Conservation (phyloP, 2,113 vertebrate species). For the Cyprinus carpio region DNA sequence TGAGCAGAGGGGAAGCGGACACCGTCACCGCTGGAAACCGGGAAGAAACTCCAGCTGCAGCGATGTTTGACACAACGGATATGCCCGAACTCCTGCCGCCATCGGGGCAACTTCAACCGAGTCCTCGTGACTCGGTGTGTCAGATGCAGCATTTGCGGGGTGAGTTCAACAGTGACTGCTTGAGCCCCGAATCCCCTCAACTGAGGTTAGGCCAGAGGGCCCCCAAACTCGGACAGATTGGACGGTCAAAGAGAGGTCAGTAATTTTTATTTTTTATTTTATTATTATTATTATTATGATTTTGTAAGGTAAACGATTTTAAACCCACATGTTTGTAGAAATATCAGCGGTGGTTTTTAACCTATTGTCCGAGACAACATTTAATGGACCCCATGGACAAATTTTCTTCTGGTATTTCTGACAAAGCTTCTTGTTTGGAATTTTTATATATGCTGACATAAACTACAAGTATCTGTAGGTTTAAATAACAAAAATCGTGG, state of each 20-base stretch:
- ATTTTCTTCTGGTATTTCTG: too few species aligned
- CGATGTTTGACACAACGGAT: conserved; percentile 47
- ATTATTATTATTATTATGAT: background rate
- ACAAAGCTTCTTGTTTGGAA: too few species aligned
- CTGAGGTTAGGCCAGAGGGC: conserved; percentile 53
- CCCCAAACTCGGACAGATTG: conserved; percentile 60
- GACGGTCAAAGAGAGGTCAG: conserved; percentile 60
- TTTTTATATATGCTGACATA: too few species aligned
- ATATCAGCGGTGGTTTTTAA: too few species aligned
- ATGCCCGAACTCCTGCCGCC: conserved; percentile 55
- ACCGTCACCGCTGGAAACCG: conserved; percentile 9
- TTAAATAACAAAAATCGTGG: too few species aligned
- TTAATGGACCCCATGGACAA: too few species aligned
- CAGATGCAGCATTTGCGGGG: conserved; percentile 19
- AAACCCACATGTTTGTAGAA: background rate
- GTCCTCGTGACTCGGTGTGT: conserved; percentile 32
- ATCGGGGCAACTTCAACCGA: conserved; percentile 5
- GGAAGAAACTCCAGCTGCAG: conserved; percentile 19
- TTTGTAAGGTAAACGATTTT: background rate
- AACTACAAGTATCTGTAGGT: too few species aligned
- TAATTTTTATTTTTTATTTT: background rate
- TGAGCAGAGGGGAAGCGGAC: conserved; percentile 39
- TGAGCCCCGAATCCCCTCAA: conserved; percentile 56
- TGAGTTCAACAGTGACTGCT: conserved; percentile 23
- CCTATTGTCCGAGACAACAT: too few species aligned